Evolutionary conservation across 2,888 invertebrate species (phyloP), one percentile per base, ranked within the genome.

Genomic region (Philonicus albiceps): DNA sequence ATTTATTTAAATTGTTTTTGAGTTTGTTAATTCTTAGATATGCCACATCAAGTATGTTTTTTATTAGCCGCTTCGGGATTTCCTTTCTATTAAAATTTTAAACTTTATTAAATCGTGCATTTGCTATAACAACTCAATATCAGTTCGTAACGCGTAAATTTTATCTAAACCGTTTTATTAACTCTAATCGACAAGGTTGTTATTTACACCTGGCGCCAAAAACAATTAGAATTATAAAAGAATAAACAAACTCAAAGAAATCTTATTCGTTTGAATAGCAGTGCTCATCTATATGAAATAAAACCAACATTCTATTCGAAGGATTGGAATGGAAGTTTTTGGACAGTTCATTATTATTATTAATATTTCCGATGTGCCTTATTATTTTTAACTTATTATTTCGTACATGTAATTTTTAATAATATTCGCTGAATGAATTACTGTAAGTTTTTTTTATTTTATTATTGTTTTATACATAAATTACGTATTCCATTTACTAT

Each of bases 321-420:
- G 49, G 49, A n/a, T 49, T 49, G 7, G 49, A 0, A 49, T 49
- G n/a, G n/a, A 5, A 5, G 4, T 49, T 74, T 31, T 34, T 40
- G 40, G 8, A 11, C 31, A 80, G 27, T 16, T 80, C 30, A 6
- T 19, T 64, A 64, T 43, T 31, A 80, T 80, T 80, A 64, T 72
- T 83, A 83, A 64, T 72, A 72, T 83, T 83, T 83, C 55, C 83
- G 64, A 84, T 84, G 84, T 84, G 84, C 84, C 84, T 84, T 84
- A 84, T 84, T 84, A 84, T 84, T 78, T 78, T 37, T 84, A 84
- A 83, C 30, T 84, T 84, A 84, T 84, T 84, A 64, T 84, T 84
- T 40, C 19, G 40, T 84, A 43, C 73, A 19, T 73, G 27, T 84
- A 40, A 73, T 73, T 84, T 84, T 84, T 27, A 30, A 74, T 81